phyloP scores from a whole-genome alignment of 2,113 vertebrate genomes.

The Phoxinus phoxinus region DNA sequence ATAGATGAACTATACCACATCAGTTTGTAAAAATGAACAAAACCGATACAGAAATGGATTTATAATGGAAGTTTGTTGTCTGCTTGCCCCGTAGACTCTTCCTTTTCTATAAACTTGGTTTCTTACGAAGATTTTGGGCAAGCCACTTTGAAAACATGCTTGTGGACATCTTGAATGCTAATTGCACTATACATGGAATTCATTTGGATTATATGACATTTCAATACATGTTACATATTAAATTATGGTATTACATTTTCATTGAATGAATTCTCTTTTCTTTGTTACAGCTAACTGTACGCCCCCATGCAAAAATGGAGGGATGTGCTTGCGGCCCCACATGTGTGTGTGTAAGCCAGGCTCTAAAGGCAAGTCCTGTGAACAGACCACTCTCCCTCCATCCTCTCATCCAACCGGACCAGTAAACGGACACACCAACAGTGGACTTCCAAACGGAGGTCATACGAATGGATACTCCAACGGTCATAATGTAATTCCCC shows the following conservation, averaged over 20 bases:
- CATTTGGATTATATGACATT: not conserved
- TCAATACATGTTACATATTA: not conserved
- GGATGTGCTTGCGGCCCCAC: slow-evolving; percentile 94
- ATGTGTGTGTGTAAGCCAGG: slow-evolving; percentile 94
- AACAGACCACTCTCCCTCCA: slow-evolving; percentile 77
- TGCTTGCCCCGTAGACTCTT: not conserved
- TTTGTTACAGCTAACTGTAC: slow-evolving; percentile 87
- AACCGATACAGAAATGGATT: not conserved
- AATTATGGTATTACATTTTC: not conserved
- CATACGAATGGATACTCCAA: slow-evolving; percentile 75
- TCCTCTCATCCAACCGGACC: slow-evolving; percentile 70
- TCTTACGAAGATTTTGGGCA: no score
- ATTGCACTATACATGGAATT: not conserved
- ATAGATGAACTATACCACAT: not conserved
- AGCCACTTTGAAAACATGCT: no score
- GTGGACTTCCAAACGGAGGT: slow-evolving; percentile 63
- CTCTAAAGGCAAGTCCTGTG: slow-evolving; percentile 89
- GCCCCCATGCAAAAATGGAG: slow-evolving; percentile 94
- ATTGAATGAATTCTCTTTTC: slow-evolving; percentile 26
- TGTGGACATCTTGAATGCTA: not conserved
- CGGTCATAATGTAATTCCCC: slow-evolving; percentile 75
- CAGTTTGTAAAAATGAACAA: not conserved
- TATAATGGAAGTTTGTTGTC: not conserved
- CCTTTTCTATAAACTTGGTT: not conserved
- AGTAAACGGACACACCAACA: slow-evolving; percentile 72